Conservation (phyloP, 2,888 invertebrate species). For the Lepidochitona cinerea region DNA sequence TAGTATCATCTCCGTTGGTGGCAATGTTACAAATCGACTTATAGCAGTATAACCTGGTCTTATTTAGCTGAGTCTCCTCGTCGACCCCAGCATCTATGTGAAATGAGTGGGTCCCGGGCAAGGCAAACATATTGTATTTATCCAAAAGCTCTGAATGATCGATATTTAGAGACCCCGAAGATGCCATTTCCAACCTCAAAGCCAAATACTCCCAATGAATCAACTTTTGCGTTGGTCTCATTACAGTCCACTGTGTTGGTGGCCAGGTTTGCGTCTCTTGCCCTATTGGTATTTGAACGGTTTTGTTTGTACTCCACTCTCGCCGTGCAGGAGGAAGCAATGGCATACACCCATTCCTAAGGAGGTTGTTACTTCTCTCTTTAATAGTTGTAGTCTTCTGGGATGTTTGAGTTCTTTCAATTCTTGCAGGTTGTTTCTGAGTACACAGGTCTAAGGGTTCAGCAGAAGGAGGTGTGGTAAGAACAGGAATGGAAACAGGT, state of each 20-base stretch:
- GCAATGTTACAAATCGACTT: no score
- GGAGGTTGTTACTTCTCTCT: background rate
- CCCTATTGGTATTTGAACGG: background rate
- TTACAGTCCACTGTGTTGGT: background rate
- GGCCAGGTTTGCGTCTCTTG: background rate
- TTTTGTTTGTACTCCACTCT: background rate
- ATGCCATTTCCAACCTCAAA: no score
- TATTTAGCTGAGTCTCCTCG: no score
- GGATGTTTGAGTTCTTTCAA: no score
- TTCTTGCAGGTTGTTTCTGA: no score
- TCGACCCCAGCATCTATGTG: no score
- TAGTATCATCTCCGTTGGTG: no score
- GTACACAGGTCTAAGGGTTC: no score
- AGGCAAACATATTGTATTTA: background rate
- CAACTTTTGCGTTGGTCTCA: background rate
- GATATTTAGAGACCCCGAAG: no score
- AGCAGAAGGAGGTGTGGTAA: background rate
- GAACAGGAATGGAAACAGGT: no score
- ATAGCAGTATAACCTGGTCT: no score
- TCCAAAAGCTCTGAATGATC: background rate
- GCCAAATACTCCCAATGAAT: background rate
- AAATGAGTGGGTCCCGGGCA: background rate
- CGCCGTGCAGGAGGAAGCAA: background rate
- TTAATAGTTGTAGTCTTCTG: no score
- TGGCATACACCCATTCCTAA: background rate